A percentile compares a stretch with the other conserved stretches of the same genome.
These are phyloP conservation scores for Ptychodera flava DNA, from an alignment of 35 echinoderm and acorn worm species.

Conservation along the genomic window DNA sequence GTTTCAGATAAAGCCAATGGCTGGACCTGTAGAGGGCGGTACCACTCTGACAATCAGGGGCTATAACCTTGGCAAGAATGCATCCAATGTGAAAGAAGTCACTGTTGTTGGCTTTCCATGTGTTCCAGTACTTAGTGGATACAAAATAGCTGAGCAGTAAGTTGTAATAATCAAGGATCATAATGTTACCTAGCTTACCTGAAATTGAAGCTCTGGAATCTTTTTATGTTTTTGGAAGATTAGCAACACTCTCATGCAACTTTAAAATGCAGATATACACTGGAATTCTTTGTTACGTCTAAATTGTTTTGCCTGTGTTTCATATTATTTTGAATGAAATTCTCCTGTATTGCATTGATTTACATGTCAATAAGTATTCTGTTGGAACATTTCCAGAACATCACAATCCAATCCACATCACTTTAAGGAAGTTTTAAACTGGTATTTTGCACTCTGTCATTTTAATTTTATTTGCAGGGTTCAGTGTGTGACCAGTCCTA, in stretches of 20 bases:
- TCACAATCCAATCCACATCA: not conserved
- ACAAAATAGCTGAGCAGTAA: conserved; percentile 63
- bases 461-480: not conserved
- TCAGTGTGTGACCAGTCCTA: not conserved
- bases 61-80: conserved; percentile 57
- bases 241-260: no score
- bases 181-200: not conserved
- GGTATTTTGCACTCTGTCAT: not conserved
- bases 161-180: not conserved
- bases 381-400: not conserved
- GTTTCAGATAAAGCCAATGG: conserved; percentile 48
- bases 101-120: conserved; percentile 52
- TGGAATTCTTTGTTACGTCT: not conserved
- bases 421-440: not conserved
- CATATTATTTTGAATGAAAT: not conserved
- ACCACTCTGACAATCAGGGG: conserved; percentile 59
- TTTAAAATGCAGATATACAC: no score
- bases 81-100: conserved; percentile 37
- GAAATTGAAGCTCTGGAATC: not conserved
- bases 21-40: conserved; percentile 56
- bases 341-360: not conserved
- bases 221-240: no score
- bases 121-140: not conserved
- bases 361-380: not conserved
- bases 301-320: no score